Evolutionary conservation across 1,140 invertebrate species (phyloP).

Genomic region (Leucophenga varia): DNA sequence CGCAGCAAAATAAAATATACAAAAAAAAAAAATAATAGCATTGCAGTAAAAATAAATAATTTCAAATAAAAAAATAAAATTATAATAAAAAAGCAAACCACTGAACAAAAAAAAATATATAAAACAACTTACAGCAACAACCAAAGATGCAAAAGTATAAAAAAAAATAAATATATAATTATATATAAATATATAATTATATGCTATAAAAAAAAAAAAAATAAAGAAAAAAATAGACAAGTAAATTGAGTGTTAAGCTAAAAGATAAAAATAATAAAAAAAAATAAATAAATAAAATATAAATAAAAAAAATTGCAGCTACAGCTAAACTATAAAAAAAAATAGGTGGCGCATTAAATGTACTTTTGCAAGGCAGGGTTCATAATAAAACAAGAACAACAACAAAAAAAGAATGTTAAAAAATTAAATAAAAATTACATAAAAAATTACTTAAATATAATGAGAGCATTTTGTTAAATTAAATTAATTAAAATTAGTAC

Average conservation of each 20-base stretch:
- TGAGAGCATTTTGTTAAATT: conserved; percentile 28
- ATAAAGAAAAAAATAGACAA: background rate
- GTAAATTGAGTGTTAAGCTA: background rate
- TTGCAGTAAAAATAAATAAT: conserved; percentile 34
- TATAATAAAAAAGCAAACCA: background rate
- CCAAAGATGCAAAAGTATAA: conserved; percentile 15
- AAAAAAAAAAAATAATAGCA: conserved; percentile 20
- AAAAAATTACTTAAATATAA: background rate
- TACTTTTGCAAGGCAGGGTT: background rate
- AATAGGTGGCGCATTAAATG: conserved; percentile 12
- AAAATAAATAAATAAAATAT: conserved; percentile 30
- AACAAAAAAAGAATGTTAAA: conserved; percentile 12
- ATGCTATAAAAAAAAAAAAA: background rate
- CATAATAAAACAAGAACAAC: conserved; percentile 26
- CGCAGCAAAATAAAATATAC: conserved; percentile 6
- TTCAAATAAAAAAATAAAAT: conserved; percentile 18
- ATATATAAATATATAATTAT: conserved; percentile 4
- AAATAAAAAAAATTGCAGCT: conserved; percentile 36
- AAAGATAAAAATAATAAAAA: conserved; percentile 5
- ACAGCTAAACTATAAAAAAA: conserved; percentile 43
- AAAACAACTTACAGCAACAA: conserved; percentile 18
- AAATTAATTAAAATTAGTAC: conserved; percentile 22
- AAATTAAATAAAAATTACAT: conserved; percentile 19
- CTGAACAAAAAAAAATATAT: background rate
- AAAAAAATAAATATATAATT: conserved; percentile 10